Evolutionary conservation across 2,888 invertebrate genomes (phyloP), one percentile per base, ranked within the genome.

Genomic region (Spilosoma lubricipeda): DNA sequence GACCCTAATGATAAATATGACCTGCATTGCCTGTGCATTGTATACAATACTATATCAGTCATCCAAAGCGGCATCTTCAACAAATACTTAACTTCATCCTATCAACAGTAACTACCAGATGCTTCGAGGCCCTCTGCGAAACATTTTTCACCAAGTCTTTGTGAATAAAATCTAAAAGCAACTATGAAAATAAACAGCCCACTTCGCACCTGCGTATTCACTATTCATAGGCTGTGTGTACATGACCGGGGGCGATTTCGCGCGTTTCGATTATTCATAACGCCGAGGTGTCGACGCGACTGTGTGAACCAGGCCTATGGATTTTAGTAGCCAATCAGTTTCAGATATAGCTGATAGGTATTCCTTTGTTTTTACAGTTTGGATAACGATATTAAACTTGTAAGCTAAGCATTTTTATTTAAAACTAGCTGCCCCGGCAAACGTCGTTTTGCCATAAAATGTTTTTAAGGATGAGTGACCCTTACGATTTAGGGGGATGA

Each of bases 261-360:
- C 89, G 87, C 91, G 81, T 82, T 88, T 90, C 89, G 87, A 90
- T 90, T 91, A 91, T 91, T 91, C 91, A 92, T 91, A 89, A 86
- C 84, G 80, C 69, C 65, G 85, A 91, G 91, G 91, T 90, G 90
- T 91, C 86, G 89, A 87, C 80, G 79, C 56, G 78, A 80, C 80
- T 71, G 80, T 83, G 83, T 79, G 82, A 76, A 81, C 56, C 30
- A 66, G 65, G 67, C 76, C 83, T 81, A 81, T 82, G 78, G 76
- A 76, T 82, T 83, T 83, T 78, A 65, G 27, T 74, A 30, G 30
- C 64, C 69, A 52, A 71, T 74, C 39, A 52, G 63, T 71, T 74
- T 67, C 20, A 27, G n/a, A 23, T 48, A 52, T 5, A 11, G 52
- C 23, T 33, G 8, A 4, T 8, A n/a, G n/a, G n/a, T n/a, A 7